phyloP scores from a whole-genome alignment of 2,113 vertebrate species.

The Cephalophus harveyi region DNA sequence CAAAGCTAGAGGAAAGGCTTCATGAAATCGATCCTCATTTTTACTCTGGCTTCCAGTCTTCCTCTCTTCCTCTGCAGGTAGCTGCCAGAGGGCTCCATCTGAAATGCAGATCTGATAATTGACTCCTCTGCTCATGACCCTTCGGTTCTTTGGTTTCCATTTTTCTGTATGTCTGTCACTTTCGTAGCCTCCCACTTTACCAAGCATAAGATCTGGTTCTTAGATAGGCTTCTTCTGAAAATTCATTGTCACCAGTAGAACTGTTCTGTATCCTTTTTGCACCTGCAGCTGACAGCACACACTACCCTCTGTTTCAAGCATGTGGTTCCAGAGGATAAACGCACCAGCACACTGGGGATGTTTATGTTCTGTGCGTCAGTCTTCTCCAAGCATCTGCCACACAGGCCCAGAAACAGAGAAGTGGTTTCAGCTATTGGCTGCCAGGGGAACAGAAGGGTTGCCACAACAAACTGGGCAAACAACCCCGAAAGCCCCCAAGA shows the following conservation, averaged over 20 bases:
- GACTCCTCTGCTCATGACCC: not conserved
- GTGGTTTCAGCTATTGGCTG: not conserved
- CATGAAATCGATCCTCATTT: not conserved
- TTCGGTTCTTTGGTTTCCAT: not conserved
- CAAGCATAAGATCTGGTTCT: not conserved
- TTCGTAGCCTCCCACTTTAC: not conserved
- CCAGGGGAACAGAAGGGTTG: conserved; percentile 45
- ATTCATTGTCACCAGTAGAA: not conserved
- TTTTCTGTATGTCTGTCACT: not conserved
- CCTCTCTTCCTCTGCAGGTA: not conserved
- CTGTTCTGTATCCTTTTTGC: not conserved
- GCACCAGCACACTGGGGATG: not conserved
- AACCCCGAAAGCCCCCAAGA: conserved; percentile 31
- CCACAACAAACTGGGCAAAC: conserved; percentile 59
- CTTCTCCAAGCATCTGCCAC: conserved; percentile 49
- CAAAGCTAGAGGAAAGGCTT: not conserved
- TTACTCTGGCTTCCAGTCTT: not conserved
- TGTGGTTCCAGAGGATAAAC: conserved; percentile 8
- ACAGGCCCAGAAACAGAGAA: conserved; percentile 36
- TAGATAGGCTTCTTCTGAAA: not conserved
- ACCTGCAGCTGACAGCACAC: conserved; percentile 20
- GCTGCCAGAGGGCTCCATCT: not conserved
- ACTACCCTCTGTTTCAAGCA: not conserved
- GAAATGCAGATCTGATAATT: not conserved
- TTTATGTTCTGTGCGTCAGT: conserved; percentile 17